A percentile compares a stretch with the other conserved stretches of the same genome.
phyloP scores from a whole-genome alignment of 2,888 invertebrate species.

The Tipula unca region DNA sequence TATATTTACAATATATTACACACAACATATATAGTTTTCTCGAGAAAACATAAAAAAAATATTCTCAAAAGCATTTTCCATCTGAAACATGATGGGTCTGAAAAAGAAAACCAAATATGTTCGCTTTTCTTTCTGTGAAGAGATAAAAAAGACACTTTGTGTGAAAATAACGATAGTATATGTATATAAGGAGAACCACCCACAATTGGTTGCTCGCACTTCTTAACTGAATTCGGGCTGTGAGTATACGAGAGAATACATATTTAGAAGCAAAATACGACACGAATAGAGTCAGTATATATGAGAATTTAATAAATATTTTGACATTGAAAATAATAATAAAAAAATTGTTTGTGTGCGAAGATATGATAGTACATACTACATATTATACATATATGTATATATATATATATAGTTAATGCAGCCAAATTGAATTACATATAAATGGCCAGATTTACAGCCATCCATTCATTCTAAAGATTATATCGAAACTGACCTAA shows the following conservation, averaged over 20 bases:
- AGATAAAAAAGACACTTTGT: not conserved
- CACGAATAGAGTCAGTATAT: not conserved
- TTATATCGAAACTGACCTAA: not conserved
- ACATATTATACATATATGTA: no score
- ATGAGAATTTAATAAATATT: not conserved
- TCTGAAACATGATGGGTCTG: not conserved
- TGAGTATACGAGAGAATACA: not conserved
- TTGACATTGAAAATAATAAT: not conserved
- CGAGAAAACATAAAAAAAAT: not conserved
- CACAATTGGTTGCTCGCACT: no score
- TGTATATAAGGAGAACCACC: not conserved
- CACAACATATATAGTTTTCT: not conserved
- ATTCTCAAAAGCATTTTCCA: not conserved
- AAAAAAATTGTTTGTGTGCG: not conserved
- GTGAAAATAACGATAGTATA: not conserved
- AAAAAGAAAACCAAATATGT: not conserved
- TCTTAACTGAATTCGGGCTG: no score
- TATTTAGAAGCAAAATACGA: not conserved
- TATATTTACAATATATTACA: not conserved
- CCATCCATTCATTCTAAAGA: no score
- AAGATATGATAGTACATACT: no score
- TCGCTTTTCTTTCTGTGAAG: not conserved
- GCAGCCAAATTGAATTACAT: not conserved
- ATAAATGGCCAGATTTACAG: no score
- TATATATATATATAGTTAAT: not conserved